Evolutionary conservation across 2,113 vertebrate species (phyloP), one percentile per base, ranked within the genome.

Genomic region (Benitochromis conjunctus): DNA sequence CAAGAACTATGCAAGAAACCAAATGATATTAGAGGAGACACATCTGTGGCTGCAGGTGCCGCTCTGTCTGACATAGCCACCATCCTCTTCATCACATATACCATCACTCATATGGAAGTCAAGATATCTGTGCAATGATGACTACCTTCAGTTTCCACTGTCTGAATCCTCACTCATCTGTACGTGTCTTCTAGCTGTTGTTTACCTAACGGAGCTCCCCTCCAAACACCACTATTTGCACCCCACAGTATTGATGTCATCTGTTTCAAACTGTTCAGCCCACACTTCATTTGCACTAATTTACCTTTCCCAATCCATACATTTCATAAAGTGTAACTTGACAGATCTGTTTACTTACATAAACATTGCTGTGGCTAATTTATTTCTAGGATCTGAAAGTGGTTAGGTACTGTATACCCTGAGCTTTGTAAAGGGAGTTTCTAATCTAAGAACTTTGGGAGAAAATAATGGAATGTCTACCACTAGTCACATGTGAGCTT

Each of bases 1-100:
- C 26, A 51, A 79, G 76, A 85, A 85, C 83, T 88, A 88, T 92
- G 86, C 82, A 91, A 91, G 54, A 89, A 83, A 62, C 43, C 71
- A 81, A 74, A 87, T 18, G 46, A 51, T 62, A 26, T 36, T 51
- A 12, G 16, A 79, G 54, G 41, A 51, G 71, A 80, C 18, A 24
- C 19, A 26, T 82, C 55, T 71, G 41, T 62, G 80, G 79, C 46
- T 13, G 46, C 55, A 76, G 64, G 54, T 29, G 76, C 26, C 21
- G 69, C 24, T 71, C 46, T 51, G 62, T 38, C 29, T 5, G 12
- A 53, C 46, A 18, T 55, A n/a, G 16, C 6, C 43, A 18, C 7
- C 19, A 36, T 64, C 24, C 41, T 69, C 76, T 19, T 74, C 21
- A 77, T 82, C 51, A 43, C 71, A 76, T 16, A 12, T 26, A 31